Evolutionary conservation across 2,797 vertebrate genomes (phyloP).

Genomic region (Alca torda): DNA sequence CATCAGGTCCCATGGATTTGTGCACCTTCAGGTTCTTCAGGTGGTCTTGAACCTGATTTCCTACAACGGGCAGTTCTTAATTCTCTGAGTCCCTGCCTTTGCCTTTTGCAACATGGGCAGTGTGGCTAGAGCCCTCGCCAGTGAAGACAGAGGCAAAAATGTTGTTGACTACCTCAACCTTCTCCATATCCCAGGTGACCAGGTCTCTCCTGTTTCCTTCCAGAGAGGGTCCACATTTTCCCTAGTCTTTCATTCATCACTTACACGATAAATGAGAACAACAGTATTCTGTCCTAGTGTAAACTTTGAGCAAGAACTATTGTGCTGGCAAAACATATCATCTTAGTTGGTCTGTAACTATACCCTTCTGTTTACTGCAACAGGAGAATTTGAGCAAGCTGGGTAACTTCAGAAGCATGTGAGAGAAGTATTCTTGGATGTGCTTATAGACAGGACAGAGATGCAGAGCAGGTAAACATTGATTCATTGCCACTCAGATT

Average conservation of each 20-base stretch:
- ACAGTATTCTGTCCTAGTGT: background rate
- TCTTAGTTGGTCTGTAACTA: background rate
- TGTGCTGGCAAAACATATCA: background rate
- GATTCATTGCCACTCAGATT: background rate
- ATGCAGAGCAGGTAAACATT: background rate
- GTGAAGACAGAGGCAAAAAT: background rate
- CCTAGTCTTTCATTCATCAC: background rate
- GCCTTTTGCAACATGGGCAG: background rate
- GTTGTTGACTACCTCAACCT: background rate
- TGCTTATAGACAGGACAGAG: background rate
- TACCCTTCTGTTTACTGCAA: background rate
- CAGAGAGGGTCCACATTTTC: background rate
- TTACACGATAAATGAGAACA: background rate
- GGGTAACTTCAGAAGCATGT: background rate
- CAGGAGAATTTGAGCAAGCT: background rate
- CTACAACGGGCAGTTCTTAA: background rate
- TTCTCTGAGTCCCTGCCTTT: background rate
- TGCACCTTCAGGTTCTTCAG: background rate
- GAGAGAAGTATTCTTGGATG: background rate
- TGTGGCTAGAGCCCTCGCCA: background rate
- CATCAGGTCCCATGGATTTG: background rate
- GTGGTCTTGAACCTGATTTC: background rate
- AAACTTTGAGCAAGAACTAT: background rate
- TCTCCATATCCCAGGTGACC: background rate
- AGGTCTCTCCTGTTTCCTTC: background rate